Percentiles rank a stretch among this genome's conserved stretches.
Evolutionary conservation across 2,797 vertebrate species (phyloP).

Genomic region (Tragopan temminckii): DNA sequence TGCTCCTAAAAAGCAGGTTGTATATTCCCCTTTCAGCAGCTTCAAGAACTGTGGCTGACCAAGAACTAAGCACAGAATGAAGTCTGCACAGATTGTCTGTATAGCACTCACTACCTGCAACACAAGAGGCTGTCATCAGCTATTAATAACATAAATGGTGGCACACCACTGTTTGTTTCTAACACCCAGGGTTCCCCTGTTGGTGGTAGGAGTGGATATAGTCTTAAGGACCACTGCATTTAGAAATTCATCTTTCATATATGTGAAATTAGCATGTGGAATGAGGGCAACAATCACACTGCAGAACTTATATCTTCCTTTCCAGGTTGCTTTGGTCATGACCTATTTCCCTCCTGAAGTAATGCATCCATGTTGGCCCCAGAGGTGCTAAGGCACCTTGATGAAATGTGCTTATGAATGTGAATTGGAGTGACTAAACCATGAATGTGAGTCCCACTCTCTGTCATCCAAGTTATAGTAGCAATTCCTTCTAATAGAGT

Average conservation of each 20-base stretch:
- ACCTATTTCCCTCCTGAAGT: neutral
- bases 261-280: neutral
- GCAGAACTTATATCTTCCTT: neutral
- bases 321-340: neutral
- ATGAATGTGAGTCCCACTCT: neutral
- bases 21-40: neutral
- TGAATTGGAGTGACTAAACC: neutral
- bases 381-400: neutral
- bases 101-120: neutral
- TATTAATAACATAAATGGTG: neutral
- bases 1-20: neutral
- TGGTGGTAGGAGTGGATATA: neutral
- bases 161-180: neutral
- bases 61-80: neutral
- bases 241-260: neutral
- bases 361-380: too few species aligned
- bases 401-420: neutral
- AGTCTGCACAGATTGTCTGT: neutral
- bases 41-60: neutral
- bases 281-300: rapidly evolving
- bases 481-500: neutral
- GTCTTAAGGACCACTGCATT: neutral
- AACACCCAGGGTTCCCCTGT: rapidly evolving
- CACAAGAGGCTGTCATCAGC: neutral
- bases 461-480: neutral